These are phyloP conservation scores for Hyles euphorbiae DNA, from an alignment of 1,140 invertebrate genomes.

Conservation along the genomic window DNA sequence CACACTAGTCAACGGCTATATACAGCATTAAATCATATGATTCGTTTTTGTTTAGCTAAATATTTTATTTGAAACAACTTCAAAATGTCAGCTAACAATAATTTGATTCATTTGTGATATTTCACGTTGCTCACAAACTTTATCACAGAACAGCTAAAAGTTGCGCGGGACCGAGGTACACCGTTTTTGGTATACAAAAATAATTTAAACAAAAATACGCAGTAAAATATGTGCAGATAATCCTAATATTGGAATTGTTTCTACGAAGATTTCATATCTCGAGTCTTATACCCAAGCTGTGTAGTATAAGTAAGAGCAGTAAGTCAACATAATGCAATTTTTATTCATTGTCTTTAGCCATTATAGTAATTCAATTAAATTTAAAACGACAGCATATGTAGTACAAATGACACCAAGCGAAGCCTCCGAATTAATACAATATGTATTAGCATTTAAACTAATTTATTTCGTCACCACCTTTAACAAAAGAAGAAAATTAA, in stretches of 20 bases:
- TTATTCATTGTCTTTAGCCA: no score
- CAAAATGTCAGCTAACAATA: neutral
- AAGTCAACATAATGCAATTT: neutral
- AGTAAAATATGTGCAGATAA: neutral
- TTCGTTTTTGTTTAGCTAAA: conserved; percentile 10
- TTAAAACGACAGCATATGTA: no score
- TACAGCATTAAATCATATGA: conserved; percentile 39
- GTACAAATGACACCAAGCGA: no score
- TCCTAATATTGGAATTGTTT: conserved; percentile 3
- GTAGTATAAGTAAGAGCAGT: conserved; percentile 2
- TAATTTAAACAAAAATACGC: neutral
- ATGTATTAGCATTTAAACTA: no score
- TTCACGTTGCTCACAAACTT: no score
- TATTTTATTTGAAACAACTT: conserved; percentile 8
- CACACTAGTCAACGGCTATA: conserved; percentile 68
- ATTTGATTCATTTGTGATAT: neutral
- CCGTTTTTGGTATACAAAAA: no score
- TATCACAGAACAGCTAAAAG: conserved; percentile 4
- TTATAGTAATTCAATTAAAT: no score
- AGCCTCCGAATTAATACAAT: no score
- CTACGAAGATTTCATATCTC: neutral
- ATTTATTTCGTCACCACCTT: no score
- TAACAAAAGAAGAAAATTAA: no score
- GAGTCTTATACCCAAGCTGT: neutral
- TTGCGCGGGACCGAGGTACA: no score